phyloP scores from a whole-genome alignment of 2,113 vertebrate species.

The Pteronura brasiliensis region DNA sequence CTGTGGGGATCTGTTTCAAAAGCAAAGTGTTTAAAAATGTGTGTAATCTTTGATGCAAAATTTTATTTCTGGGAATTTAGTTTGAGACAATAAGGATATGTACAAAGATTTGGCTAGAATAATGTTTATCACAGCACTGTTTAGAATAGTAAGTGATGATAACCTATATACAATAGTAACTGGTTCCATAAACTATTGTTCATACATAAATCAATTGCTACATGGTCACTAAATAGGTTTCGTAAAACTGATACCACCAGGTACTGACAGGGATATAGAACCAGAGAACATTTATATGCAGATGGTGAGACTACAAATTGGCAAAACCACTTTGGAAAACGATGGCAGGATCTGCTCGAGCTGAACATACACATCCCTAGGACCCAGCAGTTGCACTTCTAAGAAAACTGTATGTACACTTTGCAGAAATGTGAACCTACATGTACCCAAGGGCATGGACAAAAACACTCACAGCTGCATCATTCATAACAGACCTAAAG shows the following conservation, averaged over 20 bases:
- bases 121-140: background rate
- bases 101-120: background rate
- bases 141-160: conserved; percentile 4
- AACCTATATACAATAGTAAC: background rate
- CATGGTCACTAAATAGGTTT: background rate
- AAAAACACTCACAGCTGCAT: background rate
- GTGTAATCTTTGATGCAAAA: background rate
- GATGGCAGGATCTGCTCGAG: background rate
- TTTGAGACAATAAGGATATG: conserved; percentile 8
- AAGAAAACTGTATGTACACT: background rate
- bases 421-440: background rate
- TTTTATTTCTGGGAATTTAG: background rate
- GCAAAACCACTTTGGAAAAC: conserved; percentile 1
- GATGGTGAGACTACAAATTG: background rate
- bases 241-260: background rate
- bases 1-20: background rate
- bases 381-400: background rate
- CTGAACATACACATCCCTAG: background rate
- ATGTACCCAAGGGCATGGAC: background rate
- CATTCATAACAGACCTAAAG: background rate
- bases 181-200: background rate
- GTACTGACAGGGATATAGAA: background rate
- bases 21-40: background rate
- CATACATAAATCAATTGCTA: background rate
- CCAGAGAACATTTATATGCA: background rate